These are phyloP conservation scores for Onchidella celtica DNA, from an alignment of 2,888 invertebrate genomes.

Conservation along the genomic window DNA sequence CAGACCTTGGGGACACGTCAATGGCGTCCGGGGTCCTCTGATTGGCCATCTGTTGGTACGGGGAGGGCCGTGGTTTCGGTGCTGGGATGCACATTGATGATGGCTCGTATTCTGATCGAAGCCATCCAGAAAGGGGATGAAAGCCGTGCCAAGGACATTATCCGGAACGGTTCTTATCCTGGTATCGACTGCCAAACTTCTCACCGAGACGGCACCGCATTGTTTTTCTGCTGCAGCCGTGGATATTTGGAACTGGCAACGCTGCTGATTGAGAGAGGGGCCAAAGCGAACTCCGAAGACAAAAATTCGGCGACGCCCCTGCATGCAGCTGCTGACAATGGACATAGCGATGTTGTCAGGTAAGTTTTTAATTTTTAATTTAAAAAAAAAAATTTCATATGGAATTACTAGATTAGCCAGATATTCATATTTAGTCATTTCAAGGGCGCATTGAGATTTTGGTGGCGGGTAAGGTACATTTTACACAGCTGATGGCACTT, in stretches of 20 bases:
- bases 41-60: too few species aligned
- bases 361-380: background rate
- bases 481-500: too few species aligned
- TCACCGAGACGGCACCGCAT: constrained; percentile 30
- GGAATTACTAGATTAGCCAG: background rate
- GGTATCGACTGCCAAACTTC: constrained; percentile 37
- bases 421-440: background rate
- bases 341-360: constrained; percentile 35
- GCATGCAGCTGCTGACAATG: constrained; percentile 41
- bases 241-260: constrained; percentile 32
- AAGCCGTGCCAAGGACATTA: constrained; percentile 27
- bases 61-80: too few species aligned
- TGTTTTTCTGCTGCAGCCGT: constrained; percentile 42
- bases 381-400: background rate
- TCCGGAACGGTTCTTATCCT: constrained; percentile 19
- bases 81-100: background rate
- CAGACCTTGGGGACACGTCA: too few species aligned
- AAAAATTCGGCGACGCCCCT: constrained; percentile 40
- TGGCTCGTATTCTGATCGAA: constrained; percentile 40
- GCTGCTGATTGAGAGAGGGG: constrained; percentile 26
- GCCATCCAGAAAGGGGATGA: constrained; percentile 34
- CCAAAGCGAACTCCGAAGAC: constrained; percentile 18
- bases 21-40: too few species aligned
- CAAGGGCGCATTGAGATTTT: too few species aligned
- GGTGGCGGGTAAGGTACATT: too few species aligned